Evolutionary conservation across 1,140 invertebrate genomes (phyloP), one percentile per base, ranked within the genome.

Genomic region (Drosophila obscura): DNA sequence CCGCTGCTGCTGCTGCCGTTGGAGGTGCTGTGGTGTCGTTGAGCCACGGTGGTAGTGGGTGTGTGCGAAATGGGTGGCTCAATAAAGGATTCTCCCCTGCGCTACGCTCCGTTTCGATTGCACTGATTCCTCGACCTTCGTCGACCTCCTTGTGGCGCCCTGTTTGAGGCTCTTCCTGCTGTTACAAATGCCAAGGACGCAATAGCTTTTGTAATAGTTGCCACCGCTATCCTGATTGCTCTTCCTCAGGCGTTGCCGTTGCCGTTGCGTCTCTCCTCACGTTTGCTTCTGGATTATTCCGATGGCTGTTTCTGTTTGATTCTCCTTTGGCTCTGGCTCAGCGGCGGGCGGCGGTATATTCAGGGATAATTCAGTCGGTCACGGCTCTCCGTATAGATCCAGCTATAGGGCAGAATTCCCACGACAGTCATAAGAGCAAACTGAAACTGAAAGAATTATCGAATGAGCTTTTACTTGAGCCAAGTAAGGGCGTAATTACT

Each of bases 171-270:
- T n/a, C 19, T 44, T 45, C 57, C 41, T 85, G 63, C 59, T 62
- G 49, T 80, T 57, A 50, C 74, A 71, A 89, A 84, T 84, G 77
- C 84, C 83, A 88, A 88, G 85, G 83, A 80, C 83, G 56, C 82
- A 67, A 78, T 63, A 61, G 73, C 44, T 57, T 73, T 84, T 77
- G 56, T 87, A 55, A 49, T 75, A 28, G 26, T 65, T 79, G 43
- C 43, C 57, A 48, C 50, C 61, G 45, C 57, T 73, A 51, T 67
- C 80, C 59, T 59, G 76, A 58, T 76, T 57, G 44, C 44, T 45
- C 22, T 51, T 15, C 15, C 43, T 9, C 9, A 41, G 39, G 16
- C 11, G 35, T 39, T 13, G 31, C 8, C 6, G 26, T 6, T 28
- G 28, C 9, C 4, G 1, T 1, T 16, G n/a, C n/a, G 19, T 19